Percentiles rank a stretch among this genome's conserved stretches.
phyloP scores from a whole-genome alignment of 1,140 invertebrate genomes.

The Cyphomyrmex costatus region DNA sequence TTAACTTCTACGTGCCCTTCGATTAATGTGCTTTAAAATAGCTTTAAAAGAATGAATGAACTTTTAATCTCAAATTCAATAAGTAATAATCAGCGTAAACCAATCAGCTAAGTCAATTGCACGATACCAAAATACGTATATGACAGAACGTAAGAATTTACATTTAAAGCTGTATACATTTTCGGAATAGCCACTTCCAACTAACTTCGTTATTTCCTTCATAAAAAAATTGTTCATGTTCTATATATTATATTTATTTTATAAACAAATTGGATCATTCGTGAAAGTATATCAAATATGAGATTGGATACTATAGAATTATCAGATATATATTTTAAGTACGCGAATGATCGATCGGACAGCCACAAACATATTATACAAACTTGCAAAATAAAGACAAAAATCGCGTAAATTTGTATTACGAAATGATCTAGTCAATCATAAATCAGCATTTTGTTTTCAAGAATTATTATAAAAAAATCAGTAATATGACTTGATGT shows the following conservation, averaged over 20 bases:
- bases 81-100: conserved; percentile 58
- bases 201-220: conserved; percentile 5
- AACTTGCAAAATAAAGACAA: background rate
- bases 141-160: conserved; percentile 17
- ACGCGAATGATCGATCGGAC: conserved; percentile 38
- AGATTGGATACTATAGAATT: conserved; percentile 3
- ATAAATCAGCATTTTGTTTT: conserved; percentile 29
- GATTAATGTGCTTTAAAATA: conserved; percentile 71
- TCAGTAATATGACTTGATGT: conserved; percentile 65
- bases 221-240: background rate
- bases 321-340: conserved; percentile 12
- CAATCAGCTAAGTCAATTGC: conserved; percentile 73
- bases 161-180: background rate
- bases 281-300: conserved; percentile 7
- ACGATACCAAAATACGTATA: conserved; percentile 36
- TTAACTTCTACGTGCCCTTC: conserved; percentile 26
- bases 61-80: conserved; percentile 46
- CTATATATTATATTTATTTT: conserved; percentile 38
- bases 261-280: background rate
- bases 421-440: conserved; percentile 22
- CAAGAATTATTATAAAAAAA: background rate
- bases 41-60: conserved; percentile 64
- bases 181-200: background rate
- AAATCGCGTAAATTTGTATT: background rate
- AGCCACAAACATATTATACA: conserved; percentile 5